Evolutionary conservation across 2,113 vertebrate genomes (phyloP).

Genomic region (Phycodurus eques): DNA sequence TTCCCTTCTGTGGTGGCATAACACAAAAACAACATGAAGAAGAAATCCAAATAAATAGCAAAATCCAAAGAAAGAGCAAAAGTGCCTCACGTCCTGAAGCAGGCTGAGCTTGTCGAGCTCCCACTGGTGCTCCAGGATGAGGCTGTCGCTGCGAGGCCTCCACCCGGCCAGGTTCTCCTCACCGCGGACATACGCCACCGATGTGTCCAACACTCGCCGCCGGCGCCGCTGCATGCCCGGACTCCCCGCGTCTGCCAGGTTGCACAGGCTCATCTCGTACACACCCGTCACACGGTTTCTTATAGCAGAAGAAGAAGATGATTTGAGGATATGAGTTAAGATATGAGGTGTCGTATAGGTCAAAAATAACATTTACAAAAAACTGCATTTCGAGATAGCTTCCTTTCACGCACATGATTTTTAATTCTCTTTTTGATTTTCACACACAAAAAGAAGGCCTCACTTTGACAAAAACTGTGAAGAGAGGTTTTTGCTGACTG

Average conservation of each 20-base stretch:
- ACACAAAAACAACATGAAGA: no score
- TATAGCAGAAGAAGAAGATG: neutral
- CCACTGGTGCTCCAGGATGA: conserved; percentile 97
- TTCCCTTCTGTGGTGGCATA: no score
- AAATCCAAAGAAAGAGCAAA: neutral
- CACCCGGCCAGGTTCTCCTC: conserved; percentile 97
- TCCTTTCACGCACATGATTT: no score
- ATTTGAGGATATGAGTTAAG: neutral
- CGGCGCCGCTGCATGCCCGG: conserved; percentile 97
- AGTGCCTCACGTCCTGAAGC: conserved; percentile 85
- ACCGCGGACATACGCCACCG: conserved; percentile 90
- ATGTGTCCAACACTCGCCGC: conserved; percentile 90
- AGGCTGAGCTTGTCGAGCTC: conserved; percentile 96
- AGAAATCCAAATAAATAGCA: no score
- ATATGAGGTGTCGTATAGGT: neutral
- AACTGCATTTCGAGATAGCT: no score
- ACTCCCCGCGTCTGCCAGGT: conserved; percentile 86
- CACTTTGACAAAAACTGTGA: no score
- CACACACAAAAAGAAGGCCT: no score
- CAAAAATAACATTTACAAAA: neutral
- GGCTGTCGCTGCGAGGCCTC: conserved; percentile 94
- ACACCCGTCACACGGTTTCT: conserved; percentile 95
- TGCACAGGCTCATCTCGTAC: conserved; percentile 91
- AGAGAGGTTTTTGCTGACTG: no score
- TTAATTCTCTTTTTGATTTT: no score